Evolutionary conservation across 2,888 invertebrate species (phyloP).

Genomic region (Drosophila diplacantha): DNA sequence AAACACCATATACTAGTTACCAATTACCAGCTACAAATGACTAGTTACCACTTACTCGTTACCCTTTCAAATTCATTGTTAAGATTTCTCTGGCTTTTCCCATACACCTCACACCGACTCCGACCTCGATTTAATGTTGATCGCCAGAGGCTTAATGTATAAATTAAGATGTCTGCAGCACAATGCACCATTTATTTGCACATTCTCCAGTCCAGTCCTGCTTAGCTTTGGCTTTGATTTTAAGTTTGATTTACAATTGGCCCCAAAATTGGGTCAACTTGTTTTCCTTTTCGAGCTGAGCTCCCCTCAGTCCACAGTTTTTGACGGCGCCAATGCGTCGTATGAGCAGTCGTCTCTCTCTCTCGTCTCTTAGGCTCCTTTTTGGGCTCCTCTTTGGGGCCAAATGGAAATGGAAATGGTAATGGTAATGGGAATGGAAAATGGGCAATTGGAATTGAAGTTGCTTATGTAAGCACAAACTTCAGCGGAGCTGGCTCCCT

Average conservation of each 20-base stretch:
- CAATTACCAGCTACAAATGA: background rate
- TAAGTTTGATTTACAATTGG: slow-evolving; percentile 35
- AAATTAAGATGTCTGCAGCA: slow-evolving; percentile 1
- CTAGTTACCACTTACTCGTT: background rate
- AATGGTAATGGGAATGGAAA: slow-evolving; percentile 20
- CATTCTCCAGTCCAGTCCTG: slow-evolving; percentile 5
- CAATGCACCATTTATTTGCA: slow-evolving; percentile 3
- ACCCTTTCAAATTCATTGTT: background rate
- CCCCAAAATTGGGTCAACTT: slow-evolving; percentile 34
- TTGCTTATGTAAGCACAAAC: slow-evolving; percentile 42
- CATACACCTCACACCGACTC: background rate
- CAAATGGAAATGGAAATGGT: slow-evolving; percentile 13
- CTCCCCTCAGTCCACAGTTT: slow-evolving; percentile 14
- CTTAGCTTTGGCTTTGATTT: slow-evolving; percentile 27
- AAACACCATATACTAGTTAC: background rate
- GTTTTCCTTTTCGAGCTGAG: slow-evolving; percentile 14
- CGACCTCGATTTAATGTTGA: slow-evolving; percentile 3
- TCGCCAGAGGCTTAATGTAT: slow-evolving; percentile 2
- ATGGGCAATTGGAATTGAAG: slow-evolving; percentile 31
- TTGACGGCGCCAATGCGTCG: slow-evolving; percentile 52
- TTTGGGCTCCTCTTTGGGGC: slow-evolving; percentile 20
- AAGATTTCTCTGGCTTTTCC: background rate
- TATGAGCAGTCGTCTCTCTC: slow-evolving; percentile 52
- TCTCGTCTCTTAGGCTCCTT: slow-evolving; percentile 11
- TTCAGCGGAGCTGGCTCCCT: slow-evolving; percentile 1